Conservation (phyloP, 1,140 invertebrate species). For the Penaeus vannamei region DNA sequence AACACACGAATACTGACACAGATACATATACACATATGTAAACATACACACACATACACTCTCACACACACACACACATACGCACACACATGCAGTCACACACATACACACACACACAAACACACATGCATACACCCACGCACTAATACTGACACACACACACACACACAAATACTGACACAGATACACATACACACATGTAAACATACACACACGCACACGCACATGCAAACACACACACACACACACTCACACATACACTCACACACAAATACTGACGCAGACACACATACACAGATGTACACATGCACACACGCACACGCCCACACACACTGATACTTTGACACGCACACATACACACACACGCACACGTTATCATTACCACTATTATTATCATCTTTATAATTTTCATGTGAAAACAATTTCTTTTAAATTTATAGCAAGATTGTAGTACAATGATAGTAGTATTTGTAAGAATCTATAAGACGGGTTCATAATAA, state of each 20-base stretch:
- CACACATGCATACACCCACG: background rate
- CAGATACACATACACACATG: background rate
- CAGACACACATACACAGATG: too few relatives aligned
- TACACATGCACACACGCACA: too few relatives aligned
- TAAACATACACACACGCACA: background rate
- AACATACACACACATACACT: background rate
- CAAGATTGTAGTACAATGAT: too few relatives aligned
- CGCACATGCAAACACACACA: background rate
- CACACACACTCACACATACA: background rate
- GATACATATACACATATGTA: background rate
- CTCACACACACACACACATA: background rate
- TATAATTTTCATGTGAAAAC: too few relatives aligned
- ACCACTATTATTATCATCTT: too few relatives aligned
- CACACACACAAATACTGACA: background rate
- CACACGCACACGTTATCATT: too few relatives aligned
- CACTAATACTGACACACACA: background rate
- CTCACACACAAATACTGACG: background rate
- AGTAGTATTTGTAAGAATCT: too few relatives aligned
- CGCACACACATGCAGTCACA: background rate
- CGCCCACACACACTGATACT: too few relatives aligned
- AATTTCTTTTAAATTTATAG: too few relatives aligned
- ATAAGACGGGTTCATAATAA: too few relatives aligned
- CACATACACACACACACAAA: background rate
- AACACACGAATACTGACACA: background rate
- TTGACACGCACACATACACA: too few relatives aligned